A percentile compares a stretch with the other conserved stretches of the same genome.
Evolutionary conservation across 2,113 vertebrate species (phyloP).

Genomic region (Arothron firmamentum): DNA sequence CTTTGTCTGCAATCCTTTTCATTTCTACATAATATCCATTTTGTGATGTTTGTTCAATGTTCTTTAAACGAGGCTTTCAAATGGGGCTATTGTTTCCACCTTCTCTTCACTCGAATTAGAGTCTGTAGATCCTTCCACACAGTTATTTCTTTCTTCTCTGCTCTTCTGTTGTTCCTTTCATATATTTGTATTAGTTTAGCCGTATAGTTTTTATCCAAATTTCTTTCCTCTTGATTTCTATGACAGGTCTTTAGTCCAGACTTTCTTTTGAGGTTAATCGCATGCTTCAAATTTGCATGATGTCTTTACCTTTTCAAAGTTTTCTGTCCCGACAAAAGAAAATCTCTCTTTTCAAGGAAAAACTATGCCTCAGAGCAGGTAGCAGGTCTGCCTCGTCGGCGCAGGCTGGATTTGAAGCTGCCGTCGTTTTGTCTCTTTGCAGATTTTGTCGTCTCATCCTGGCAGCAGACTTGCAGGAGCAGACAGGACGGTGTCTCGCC

Average conservation of each 20-base stretch:
- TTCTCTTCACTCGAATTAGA: constrained; percentile 68
- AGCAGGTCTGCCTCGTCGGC: constrained; percentile 53
- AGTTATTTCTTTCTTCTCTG: constrained; percentile 56
- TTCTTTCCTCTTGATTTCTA: constrained; percentile 65
- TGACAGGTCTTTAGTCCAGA: constrained; percentile 55
- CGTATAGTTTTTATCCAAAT: constrained; percentile 36
- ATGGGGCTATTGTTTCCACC: constrained; percentile 72
- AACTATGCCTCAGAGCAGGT: constrained; percentile 71
- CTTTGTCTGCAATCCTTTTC: constrained; percentile 80
- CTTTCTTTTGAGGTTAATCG: constrained; percentile 64
- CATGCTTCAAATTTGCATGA: constrained; percentile 83
- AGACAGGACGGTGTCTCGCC: constrained; percentile 74
- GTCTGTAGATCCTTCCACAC: constrained; percentile 70
- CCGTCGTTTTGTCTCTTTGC: constrained; percentile 82
- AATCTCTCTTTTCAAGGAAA: constrained; percentile 69
- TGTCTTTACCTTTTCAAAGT: constrained; percentile 66
- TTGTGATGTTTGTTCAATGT: constrained; percentile 79
- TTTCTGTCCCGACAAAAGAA: constrained; percentile 59
- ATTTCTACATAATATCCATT: constrained; percentile 74
- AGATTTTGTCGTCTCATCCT: constrained; percentile 83
- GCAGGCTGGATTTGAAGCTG: constrained; percentile 51
- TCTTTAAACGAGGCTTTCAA: constrained; percentile 71
- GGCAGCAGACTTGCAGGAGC: constrained; percentile 75
- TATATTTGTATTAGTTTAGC: constrained; percentile 57
- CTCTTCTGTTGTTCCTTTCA: constrained; percentile 63